Conservation (phyloP, 2,888 invertebrate genomes). For the Sesamia inferens region DNA sequence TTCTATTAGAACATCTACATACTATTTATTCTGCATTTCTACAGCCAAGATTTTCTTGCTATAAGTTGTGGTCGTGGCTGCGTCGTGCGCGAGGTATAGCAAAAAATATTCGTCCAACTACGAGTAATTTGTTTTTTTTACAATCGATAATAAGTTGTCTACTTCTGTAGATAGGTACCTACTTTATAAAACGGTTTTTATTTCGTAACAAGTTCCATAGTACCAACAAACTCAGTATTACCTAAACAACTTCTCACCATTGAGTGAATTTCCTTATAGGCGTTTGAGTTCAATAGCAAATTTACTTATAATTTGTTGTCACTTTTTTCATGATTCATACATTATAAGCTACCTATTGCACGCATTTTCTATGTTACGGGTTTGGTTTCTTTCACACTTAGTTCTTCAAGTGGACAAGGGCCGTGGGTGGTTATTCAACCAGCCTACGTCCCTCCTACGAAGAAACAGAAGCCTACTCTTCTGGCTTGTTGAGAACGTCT, state of each 20-base stretch:
- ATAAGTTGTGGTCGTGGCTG: not conserved
- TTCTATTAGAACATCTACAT: not conserved
- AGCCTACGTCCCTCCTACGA: too few species aligned
- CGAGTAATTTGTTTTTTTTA: constrained; percentile 1
- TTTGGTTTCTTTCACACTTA: too few species aligned
- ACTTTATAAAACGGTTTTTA: constrained; percentile 30
- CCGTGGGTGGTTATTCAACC: too few species aligned
- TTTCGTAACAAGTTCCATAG: constrained; percentile 7
- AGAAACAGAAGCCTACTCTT: too few species aligned
- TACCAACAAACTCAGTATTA: constrained; percentile 22
- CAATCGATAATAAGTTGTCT: not conserved
- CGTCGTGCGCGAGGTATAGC: not conserved
- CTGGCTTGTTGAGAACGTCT: too few species aligned
- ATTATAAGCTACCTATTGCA: not conserved
- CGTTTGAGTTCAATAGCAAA: constrained; percentile 18
- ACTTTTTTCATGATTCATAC: constrained; percentile 20
- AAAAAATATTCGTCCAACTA: not conserved
- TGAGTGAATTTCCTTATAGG: constrained; percentile 34
- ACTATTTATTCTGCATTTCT: too few species aligned
- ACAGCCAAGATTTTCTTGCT: not conserved
- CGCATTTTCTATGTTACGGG: too few species aligned
- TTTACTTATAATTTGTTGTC: constrained; percentile 26
- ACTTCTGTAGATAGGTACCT: not conserved
- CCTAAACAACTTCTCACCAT: constrained; percentile 26
- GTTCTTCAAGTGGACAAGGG: too few species aligned